These are phyloP conservation scores for Chloroceryle amazona DNA, from an alignment of 2,797 vertebrate species.

Conservation along the genomic window DNA sequence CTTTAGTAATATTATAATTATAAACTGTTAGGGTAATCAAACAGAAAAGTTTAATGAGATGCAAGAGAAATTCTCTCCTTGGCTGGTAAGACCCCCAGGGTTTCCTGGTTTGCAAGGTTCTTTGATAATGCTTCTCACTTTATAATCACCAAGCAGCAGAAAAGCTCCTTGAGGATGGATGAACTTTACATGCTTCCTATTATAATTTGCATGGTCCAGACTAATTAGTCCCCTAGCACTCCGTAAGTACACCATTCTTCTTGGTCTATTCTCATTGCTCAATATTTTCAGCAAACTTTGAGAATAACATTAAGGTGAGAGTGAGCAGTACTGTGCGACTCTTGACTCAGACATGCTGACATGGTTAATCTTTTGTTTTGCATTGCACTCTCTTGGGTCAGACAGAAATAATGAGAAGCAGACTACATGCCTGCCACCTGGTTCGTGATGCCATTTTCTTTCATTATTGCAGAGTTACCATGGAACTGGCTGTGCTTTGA, in stretches of 20 bases:
- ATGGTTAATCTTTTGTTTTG: not conserved
- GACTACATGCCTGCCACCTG: not conserved
- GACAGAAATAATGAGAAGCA: not conserved
- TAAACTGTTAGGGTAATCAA: not conserved
- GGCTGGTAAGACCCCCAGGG: not conserved
- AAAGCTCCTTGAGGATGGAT: not conserved
- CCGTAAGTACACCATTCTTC: not conserved
- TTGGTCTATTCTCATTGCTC: not conserved
- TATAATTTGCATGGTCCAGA: constrained; percentile 9
- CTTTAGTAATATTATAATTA: not conserved
- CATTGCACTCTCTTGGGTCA: not conserved
- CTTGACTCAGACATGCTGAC: not conserved
- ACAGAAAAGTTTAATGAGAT: not conserved
- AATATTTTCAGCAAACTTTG: not conserved
- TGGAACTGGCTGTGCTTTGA: not conserved
- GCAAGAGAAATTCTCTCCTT: not conserved
- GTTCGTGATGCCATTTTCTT: not conserved
- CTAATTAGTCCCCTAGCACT: constrained; percentile 42
- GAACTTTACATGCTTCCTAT: constrained; percentile 21
- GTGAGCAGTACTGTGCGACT: not conserved
- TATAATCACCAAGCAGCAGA: not conserved
- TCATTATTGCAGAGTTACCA: not conserved
- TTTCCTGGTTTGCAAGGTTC: constrained; percentile 5
- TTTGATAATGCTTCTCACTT: constrained; percentile 17
- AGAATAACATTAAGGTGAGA: not conserved